A percentile compares a stretch with the other conserved stretches of the same genome.
Evolutionary conservation across 2,888 invertebrate species (phyloP).

Genomic region (Sminthurides aquaticus): DNA sequence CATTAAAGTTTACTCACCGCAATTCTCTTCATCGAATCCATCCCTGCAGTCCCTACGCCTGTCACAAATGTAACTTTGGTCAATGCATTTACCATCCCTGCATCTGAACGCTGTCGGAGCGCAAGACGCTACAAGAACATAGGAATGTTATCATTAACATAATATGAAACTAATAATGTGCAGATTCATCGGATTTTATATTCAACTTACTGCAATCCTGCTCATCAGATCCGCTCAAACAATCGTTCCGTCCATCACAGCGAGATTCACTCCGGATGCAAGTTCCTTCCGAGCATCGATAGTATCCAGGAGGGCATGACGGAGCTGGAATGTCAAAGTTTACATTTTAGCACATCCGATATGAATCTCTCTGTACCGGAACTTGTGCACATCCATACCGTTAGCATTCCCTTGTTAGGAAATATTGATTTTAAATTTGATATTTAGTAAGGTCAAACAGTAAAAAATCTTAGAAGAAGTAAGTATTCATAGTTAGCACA

Average conservation of each 20-base stretch:
- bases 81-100: constrained; percentile 50
- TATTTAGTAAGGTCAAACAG: no score
- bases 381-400: no score
- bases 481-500: no score
- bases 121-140: not conserved
- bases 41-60: constrained; percentile 43
- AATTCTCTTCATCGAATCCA: constrained; percentile 43
- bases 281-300: constrained; percentile 52
- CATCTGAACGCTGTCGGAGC: constrained; percentile 48
- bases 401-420: no score
- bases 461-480: no score
- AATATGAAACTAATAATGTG: not conserved
- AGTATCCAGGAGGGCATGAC: constrained; percentile 44
- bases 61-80: constrained; percentile 43
- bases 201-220: constrained; percentile 50
- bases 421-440: no score
- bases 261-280: constrained; percentile 55
- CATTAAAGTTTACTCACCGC: constrained; percentile 7
- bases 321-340: not conserved
- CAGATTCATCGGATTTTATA: no score
- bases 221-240: constrained; percentile 63
- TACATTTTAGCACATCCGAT: no score
- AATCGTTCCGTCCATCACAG: constrained; percentile 59
- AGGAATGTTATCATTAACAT: not conserved
- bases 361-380: no score